Evolutionary conservation across 2,113 vertebrate genomes (phyloP), one percentile per base, ranked within the genome.

Genomic region (Theristicus caerulescens): DNA sequence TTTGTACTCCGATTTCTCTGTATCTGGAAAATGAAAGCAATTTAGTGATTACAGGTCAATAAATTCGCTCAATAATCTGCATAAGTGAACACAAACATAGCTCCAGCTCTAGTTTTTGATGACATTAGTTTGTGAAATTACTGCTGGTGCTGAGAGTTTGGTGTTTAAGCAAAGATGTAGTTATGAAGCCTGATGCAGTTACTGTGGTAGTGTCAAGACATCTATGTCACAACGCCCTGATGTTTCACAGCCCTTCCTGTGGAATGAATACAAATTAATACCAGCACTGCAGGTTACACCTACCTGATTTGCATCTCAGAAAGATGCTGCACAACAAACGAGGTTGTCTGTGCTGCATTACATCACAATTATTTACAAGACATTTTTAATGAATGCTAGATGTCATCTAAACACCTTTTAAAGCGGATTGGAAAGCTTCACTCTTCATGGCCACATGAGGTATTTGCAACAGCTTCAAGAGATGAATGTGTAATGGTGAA

Each of bases 81-180:
- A 22, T 70, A 92, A 96, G 58, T 54, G 61, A 78, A 88, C 38
- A 66, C 58, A 94, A 96, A 84, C 9, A 38, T n/a, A 29, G 83
- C 59, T 70, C 54, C 29, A 77, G 88, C 61, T 93, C 82, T 47
- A 64, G 57, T n/a, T 87, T 66, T 62, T 70, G 59, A 79, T 71
- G 94, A 85, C 49, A 78, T 80, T 58, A 80, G 24, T 83, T 92
- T 46, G 90, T 57, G 67, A 94, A 97, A 88, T 92, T 67, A 71
- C 71, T 47, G 67, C 47, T 89, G 86, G 27, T 80, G 64, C 90
- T 82, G 90, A 94, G 73, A 88, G 86, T 66, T 95, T 19, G 82
- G 72, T 80, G 82, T 87, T 80, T 77, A 95, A 96, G 19, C 59
- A 69, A 72, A 94, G 79, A 69, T 27, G 47, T 34, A 52, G 65